phyloP scores from a whole-genome alignment of 2,113 vertebrate genomes.

The Rhombomys opimus region DNA sequence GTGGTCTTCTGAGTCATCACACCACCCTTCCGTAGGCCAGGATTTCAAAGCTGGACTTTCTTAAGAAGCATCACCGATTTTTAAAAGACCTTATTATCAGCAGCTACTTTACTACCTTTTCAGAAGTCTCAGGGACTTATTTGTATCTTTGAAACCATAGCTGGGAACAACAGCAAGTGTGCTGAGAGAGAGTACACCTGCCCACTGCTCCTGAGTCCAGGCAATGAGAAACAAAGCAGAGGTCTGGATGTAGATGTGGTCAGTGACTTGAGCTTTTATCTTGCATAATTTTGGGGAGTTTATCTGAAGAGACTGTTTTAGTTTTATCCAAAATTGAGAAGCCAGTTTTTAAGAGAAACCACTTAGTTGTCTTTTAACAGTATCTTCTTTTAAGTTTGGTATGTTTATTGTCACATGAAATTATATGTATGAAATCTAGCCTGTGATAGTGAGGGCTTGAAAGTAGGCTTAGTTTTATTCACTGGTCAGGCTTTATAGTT shows the following conservation, averaged over 20 bases:
- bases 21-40: conserved; percentile 45
- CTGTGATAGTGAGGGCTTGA: background rate
- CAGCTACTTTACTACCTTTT: conserved; percentile 62
- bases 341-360: conserved; percentile 17
- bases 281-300: background rate
- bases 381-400: conserved; percentile 42
- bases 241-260: background rate
- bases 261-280: background rate
- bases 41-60: background rate
- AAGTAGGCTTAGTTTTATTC: background rate
- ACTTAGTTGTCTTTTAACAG: conserved; percentile 52
- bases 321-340: conserved; percentile 48
- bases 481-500: conserved; percentile 53
- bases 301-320: conserved; percentile 21
- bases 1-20: conserved; percentile 33
- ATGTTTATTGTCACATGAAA: background rate
- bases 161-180: background rate
- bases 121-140: conserved; percentile 46
- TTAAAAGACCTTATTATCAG: conserved; percentile 57
- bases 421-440: conserved; percentile 32
- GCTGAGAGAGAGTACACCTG: background rate
- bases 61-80: conserved; percentile 63
- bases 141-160: conserved; percentile 51
- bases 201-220: background rate
- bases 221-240: background rate